A percentile compares a stretch with the other conserved stretches of the same genome.
Evolutionary conservation across 2,113 vertebrate genomes (phyloP).

Genomic region (Strix aluco): DNA sequence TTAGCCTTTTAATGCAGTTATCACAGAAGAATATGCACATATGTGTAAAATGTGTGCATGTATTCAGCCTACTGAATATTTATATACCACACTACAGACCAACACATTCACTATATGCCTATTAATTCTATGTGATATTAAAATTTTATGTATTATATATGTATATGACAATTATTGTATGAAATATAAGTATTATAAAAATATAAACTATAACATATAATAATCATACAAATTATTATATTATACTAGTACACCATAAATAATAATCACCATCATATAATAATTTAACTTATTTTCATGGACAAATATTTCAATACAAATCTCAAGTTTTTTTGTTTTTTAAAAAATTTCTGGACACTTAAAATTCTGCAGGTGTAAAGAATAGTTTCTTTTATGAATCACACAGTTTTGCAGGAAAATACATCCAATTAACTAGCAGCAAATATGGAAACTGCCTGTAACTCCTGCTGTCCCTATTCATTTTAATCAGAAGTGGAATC

Average conservation of each 20-base stretch:
- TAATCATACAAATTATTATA: not conserved
- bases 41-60: not conserved
- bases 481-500: not conserved
- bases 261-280: not conserved
- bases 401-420: not conserved
- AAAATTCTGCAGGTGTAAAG: not conserved
- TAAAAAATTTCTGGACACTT: not conserved
- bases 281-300: not conserved
- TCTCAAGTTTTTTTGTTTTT: rapidly evolving
- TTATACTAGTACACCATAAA: not conserved
- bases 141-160: not conserved
- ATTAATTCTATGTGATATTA: not conserved
- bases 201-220: not conserved
- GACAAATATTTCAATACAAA: not conserved
- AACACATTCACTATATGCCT: not conserved
- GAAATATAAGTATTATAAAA: not conserved
- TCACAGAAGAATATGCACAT: not conserved
- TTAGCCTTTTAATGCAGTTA: not conserved
- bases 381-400: not conserved
- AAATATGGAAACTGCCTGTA: not conserved
- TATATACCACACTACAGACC: not conserved
- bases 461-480: not conserved
- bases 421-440: not conserved
- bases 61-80: not conserved
- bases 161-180: not conserved